Percentiles rank a stretch among this genome's conserved stretches.
phyloP scores from a whole-genome alignment of 2,888 invertebrate genomes.

The Campopleginae sp. region DNA sequence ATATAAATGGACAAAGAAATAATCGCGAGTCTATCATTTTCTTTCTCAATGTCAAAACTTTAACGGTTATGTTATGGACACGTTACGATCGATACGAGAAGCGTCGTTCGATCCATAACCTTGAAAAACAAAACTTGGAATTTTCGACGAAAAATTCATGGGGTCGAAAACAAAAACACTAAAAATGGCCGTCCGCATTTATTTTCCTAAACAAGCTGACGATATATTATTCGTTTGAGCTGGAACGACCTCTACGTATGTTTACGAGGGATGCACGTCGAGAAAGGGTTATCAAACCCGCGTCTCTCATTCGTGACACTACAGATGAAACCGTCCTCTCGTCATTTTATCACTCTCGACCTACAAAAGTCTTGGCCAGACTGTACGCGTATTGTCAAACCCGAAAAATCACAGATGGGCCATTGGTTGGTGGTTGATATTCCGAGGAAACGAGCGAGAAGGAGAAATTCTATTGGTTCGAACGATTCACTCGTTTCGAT shows the following conservation, averaged over 20 bases:
- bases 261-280: slow-evolving; percentile 69
- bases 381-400: neutral
- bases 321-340: slow-evolving; percentile 37
- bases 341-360: slow-evolving; percentile 4
- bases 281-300: slow-evolving; percentile 74
- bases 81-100: neutral
- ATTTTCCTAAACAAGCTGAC: neutral
- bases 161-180: neutral
- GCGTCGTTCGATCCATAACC: neutral
- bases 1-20: neutral
- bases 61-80: neutral
- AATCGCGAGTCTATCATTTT: neutral
- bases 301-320: slow-evolving; percentile 64
- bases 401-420: slow-evolving; percentile 4
- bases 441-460: neutral
- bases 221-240: neutral
- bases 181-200: neutral
- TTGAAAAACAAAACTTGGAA: neutral
- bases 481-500: slow-evolving; percentile 1
- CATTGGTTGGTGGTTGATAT: slow-evolving; percentile 27
- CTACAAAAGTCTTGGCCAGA: slow-evolving; percentile 12
- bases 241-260: slow-evolving; percentile 35
- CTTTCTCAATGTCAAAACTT: neutral
- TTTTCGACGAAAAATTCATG: neutral
- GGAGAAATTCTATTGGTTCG: neutral